Evolutionary conservation across 2,888 invertebrate genomes (phyloP).

Genomic region (Cartodere bifasciata): DNA sequence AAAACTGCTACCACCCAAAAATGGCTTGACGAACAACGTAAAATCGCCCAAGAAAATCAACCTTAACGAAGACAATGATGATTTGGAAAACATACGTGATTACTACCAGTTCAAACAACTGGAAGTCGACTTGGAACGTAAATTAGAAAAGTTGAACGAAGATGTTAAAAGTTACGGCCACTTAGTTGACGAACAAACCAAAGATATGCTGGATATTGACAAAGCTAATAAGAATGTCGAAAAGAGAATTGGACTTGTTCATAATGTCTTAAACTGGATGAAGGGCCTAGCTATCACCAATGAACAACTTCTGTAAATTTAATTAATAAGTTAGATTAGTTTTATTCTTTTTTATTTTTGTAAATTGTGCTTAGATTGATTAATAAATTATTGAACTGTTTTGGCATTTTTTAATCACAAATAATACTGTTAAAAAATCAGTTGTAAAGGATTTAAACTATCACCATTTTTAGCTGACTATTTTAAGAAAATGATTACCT

Average conservation of each 20-base stretch:
- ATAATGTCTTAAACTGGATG: constrained; percentile 21
- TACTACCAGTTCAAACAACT: constrained; percentile 15
- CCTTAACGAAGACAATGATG: constrained; percentile 9
- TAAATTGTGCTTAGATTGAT: no score
- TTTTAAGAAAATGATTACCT: no score
- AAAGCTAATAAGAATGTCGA: constrained; percentile 17
- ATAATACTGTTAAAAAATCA: no score
- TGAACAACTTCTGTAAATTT: no score
- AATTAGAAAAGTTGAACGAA: constrained; percentile 18
- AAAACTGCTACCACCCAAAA: no score
- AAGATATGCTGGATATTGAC: constrained; percentile 14
- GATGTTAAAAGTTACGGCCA: constrained; percentile 18
- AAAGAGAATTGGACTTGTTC: constrained; percentile 19
- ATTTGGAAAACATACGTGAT: constrained; percentile 9
- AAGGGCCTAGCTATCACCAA: constrained; percentile 18
- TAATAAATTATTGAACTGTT: no score
- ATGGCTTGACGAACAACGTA: no score
- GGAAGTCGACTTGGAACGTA: constrained; percentile 17
- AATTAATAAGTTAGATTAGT: no score
- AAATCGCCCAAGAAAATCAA: constrained; percentile 8
- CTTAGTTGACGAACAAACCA: constrained; percentile 17
- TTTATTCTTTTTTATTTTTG: no score
- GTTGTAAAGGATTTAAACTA: no score
- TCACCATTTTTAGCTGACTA: no score
- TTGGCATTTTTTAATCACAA: no score